Conservation (phyloP, 1,140 invertebrate genomes). For the Neuroterus valhalla region DNA sequence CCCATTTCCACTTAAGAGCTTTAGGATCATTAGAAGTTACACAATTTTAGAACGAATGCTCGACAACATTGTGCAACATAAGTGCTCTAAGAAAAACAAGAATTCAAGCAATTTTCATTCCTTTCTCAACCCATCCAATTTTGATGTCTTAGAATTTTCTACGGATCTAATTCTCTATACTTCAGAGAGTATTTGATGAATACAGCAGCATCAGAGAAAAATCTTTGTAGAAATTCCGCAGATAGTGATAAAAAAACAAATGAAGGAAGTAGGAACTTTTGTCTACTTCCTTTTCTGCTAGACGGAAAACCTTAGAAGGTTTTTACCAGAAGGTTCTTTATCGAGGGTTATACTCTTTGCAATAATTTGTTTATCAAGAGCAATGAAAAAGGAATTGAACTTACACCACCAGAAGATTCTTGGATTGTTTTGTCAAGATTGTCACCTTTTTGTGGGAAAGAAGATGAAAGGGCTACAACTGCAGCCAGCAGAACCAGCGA, state of each 20-base stretch:
- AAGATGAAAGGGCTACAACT: slow-evolving; percentile 41
- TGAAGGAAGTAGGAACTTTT: no score
- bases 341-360: background rate
- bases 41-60: background rate
- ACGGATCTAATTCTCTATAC: no score
- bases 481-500: slow-evolving; percentile 47
- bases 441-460: slow-evolving; percentile 39
- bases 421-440: slow-evolving; percentile 3
- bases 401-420: slow-evolving; percentile 46
- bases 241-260: no score
- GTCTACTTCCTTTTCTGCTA: no score
- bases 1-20: background rate
- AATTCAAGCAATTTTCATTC: slow-evolving; percentile 11
- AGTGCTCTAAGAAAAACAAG: background rate
- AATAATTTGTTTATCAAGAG: background rate
- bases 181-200: no score
- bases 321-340: no score
- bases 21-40: background rate
- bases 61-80: slow-evolving; percentile 6
- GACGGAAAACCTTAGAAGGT: no score
- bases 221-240: no score
- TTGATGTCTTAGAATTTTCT: no score
- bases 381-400: slow-evolving; percentile 28
- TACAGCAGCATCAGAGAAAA: no score
- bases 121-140: no score